Evolutionary conservation across 64 coral and sea anemone genomes (phyloP).

Genomic region (Astreopora myriophthalma): DNA sequence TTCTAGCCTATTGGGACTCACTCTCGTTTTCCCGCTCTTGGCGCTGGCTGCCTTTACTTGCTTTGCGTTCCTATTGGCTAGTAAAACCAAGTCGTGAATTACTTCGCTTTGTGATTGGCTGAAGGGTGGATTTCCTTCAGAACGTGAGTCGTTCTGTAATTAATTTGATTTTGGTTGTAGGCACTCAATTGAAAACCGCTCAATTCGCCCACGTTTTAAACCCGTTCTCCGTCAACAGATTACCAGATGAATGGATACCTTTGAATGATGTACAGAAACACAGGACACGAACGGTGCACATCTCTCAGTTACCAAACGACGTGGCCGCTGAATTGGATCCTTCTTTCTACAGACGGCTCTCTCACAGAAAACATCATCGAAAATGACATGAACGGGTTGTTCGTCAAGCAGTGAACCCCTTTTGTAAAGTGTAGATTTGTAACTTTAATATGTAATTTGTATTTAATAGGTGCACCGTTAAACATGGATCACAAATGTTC

Average conservation of each 20-base stretch:
- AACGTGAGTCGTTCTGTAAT: too few relatives aligned
- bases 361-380: constrained; percentile 87
- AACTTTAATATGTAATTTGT: neutral
- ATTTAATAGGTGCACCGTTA: neutral
- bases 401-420: neutral
- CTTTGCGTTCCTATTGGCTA: too few relatives aligned
- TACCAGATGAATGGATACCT: constrained; percentile 87
- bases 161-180: too few relatives aligned
- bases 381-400: constrained; percentile 56
- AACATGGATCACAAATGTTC: neutral
- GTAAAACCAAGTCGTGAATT: too few relatives aligned
- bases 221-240: constrained; percentile 64
- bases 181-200: too few relatives aligned
- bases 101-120: too few relatives aligned
- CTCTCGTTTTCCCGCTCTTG: too few relatives aligned
- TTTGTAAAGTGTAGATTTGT: neutral
- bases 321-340: constrained; percentile 92
- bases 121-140: too few relatives aligned
- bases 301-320: constrained; percentile 88
- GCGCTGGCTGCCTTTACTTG: too few relatives aligned
- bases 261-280: constrained; percentile 72
- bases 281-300: constrained; percentile 74
- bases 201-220: too few relatives aligned
- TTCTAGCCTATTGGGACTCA: too few relatives aligned
- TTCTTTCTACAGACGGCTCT: constrained; percentile 95